Evolutionary conservation across 2,113 vertebrate genomes (phyloP), one percentile per base, ranked within the genome.

Genomic region (Menura novaehollandiae): DNA sequence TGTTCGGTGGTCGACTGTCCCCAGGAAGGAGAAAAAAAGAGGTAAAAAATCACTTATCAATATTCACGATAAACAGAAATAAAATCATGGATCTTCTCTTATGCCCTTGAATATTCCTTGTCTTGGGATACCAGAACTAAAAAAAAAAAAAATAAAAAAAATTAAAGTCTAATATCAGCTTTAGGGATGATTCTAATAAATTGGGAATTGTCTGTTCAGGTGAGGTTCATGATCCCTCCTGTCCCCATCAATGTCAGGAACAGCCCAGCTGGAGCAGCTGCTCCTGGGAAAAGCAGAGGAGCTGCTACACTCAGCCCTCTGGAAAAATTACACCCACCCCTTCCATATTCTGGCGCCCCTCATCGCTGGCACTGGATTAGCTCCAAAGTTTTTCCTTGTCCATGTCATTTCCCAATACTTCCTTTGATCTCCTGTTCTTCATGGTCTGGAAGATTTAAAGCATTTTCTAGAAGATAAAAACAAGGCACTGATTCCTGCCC

Each of bases 291-390:
- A 49, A 44, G n/a, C 56, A 8, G 26, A 12, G 59, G 28, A 64
- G 72, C 51, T 20, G 47, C n/a, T 39, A 7, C n/a, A 18, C 7
- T 1, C 14, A 59, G 37, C 0, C 0, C 17, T 90, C 55, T 20
- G 24, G 56, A 69, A 74, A 28, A 95, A 72, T 71, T 80, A 51
- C 52, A 75, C 26, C 13, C 46, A 37, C 19, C 19, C 51, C 23
- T 66, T n/a, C 19, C 21, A 7, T 27, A 62, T 41, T 71, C 55
- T 88, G 58, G 33, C 60, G 15, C 52, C 46, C n/a, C 67, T 52
- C 37, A 85, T 67, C 68, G n/a, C 83, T 37, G 43, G 58, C 43
- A 17, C 39, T 64, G 8, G 41, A 67, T 66, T 27, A 22, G 46
- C 86, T 71, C 63, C 63, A n/a, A 74, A 62, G 58, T 76, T 39